Base-by-base conservation (phyloP, 2,113 vertebrate species). In the Antechinus flavipes region DNA sequence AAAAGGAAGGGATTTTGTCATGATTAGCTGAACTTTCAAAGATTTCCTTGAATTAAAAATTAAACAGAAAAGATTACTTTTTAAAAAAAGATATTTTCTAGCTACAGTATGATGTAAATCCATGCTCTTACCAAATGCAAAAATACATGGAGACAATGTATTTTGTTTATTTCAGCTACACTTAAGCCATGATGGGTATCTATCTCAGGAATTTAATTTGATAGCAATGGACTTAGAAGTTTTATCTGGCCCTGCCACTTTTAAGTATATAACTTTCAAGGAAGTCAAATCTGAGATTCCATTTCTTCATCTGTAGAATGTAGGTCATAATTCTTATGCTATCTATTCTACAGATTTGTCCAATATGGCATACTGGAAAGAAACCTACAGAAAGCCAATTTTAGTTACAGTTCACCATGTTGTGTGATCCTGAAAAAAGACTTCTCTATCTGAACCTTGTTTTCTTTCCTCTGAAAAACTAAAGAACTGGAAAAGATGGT, bases 1-100 rank as follows among this genome's bases (percentile, higher is more conserved):
- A 93, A 96, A 76, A 96, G 61, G 55, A 91, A 94, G 25, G 56
- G 94, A 68, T 68, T 54, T 90, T 68, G 35, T 49, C 95, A 95
- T 19, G 54, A 94, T 96, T 91, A 95, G 52, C 49, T 55, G 26
- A 54, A 94, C 30, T 92, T 92, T 90, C 35, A 92, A 23, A 92
- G 46, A 16, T 61, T 68, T 55, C 58, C 16, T 3, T 49, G 30
- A 96, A 96, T 94, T 58, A 95, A 97, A 94, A 46, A 76, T 93
- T 95, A 35, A 35, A 76, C 68, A 76, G 30, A 35, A 61, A 19
- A 27, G 56, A 4, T 47, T 47, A 47, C 47, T 4, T 47, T 47
- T 47, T 47, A 56, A 76, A 84, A 76, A 76, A 27, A 8, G 7
- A 27, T 19, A 42, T 23, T 84, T 84, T 42, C n/a, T 84, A 42